Evolutionary conservation across 2,113 vertebrate species (phyloP), one percentile per base, ranked within the genome.

Genomic region (Lasiurus borealis): DNA sequence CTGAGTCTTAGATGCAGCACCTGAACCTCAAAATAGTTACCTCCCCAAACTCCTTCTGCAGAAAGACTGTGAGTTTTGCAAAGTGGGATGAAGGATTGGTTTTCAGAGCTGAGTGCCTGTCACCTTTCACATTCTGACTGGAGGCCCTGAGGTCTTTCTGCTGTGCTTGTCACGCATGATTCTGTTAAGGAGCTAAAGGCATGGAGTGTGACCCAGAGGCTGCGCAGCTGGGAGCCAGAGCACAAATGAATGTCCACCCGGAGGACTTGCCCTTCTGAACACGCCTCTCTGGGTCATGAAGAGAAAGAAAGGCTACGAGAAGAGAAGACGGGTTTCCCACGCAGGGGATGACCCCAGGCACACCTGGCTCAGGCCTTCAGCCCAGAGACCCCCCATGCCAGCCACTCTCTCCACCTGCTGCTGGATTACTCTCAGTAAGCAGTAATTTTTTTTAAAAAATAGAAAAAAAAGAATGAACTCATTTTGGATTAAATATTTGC

Each of bases 391-490:
- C 62, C 62, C 29, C 1, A 13, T 1, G 8, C 11, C 0, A 13
- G 6, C 18, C 40, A 73, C 31, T 50, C 62, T 15, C 62, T 52
- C 62, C 23, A 31, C 81, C 76, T 73, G 27, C 34, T 10, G 16
- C 8, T 44, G 21, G 36, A 40, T 50, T 66, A 27, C 11, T 9
- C 23, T 18, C 68, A n/a, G 44, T 27, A 4, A 9, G 10, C 25
- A 62, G 4, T 12, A 2, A 52, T 11, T 15, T 34, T 16, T 19
- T 25, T 21, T n/a, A 23, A 88, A 46, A 50, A 59, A 85, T n/a
- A 84, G 84, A 87, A 6, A 34, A 52, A 27, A 23, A 19, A 34
- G 69, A 95, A 97, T n/a, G 90, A 90, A 96, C 34, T 95, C 19
- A 44, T 80, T 78, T 92, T 31, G 69, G 73, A 72, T 77, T 69